A percentile compares a stretch with the other conserved stretches of the same genome.
phyloP scores from a whole-genome alignment of 2,797 vertebrate genomes.

The Lagocephalus sceleratus region DNA sequence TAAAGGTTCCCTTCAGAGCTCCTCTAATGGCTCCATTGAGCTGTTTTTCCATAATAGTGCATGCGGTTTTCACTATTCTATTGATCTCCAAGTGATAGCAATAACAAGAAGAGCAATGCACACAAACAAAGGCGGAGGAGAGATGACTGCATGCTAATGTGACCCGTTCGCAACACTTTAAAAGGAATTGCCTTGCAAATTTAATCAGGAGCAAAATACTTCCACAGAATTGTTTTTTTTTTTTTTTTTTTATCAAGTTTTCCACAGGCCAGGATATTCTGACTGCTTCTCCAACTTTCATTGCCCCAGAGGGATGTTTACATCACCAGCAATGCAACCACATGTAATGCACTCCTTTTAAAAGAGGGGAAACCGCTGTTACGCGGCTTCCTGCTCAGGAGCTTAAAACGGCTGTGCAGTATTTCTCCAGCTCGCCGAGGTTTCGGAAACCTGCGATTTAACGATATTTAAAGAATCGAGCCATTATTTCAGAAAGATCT shows the following conservation, averaged over 20 bases:
- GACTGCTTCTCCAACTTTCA: neutral
- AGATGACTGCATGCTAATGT: neutral
- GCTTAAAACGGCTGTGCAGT: too few species aligned
- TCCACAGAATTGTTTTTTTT: neutral
- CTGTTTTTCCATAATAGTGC: neutral
- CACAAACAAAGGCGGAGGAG: neutral
- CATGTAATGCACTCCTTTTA: too few species aligned
- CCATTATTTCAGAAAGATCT: too few species aligned
- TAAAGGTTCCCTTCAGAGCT: slow-evolving; percentile 1
- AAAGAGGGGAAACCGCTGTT: too few species aligned
- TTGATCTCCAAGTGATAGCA: neutral
- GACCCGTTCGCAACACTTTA: neutral
- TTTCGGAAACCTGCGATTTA: too few species aligned
- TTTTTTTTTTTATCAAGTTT: neutral
- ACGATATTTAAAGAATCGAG: too few species aligned
- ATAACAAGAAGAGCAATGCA: neutral
- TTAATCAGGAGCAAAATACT: neutral
- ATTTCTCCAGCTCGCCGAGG: too few species aligned
- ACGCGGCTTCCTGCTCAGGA: too few species aligned
- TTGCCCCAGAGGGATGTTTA: neutral
- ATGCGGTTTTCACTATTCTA: neutral
- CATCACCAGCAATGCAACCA: too few species aligned
- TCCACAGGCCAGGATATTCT: neutral
- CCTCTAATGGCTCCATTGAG: neutral
- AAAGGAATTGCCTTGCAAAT: slow-evolving; percentile 2